Conservation (phyloP, 1,140 invertebrate species). For the Bombus haemorrhoidalis region DNA sequence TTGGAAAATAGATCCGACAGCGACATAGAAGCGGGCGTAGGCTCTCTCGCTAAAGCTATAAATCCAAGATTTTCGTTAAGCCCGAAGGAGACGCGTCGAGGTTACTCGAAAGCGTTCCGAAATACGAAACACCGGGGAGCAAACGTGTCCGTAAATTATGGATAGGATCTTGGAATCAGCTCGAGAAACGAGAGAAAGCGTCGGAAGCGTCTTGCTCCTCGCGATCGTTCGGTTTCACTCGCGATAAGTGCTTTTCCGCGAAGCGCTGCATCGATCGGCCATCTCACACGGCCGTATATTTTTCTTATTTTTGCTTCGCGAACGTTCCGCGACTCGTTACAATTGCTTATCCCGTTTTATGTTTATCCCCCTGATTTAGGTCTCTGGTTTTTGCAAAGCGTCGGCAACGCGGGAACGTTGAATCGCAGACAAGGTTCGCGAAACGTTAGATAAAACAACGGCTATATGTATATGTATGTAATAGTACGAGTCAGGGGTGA, state of each 20-base stretch:
- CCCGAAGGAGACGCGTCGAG: neutral
- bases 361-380: too few relatives aligned
- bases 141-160: conserved; percentile 27
- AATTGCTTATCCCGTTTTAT: too few relatives aligned
- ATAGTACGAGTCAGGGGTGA: too few relatives aligned
- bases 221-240: conserved; percentile 13
- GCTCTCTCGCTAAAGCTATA: neutral
- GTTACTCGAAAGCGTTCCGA: neutral
- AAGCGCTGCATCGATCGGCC: conserved; percentile 14
- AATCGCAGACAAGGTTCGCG: too few relatives aligned
- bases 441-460: too few relatives aligned
- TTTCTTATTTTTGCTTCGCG: neutral
- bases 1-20: conserved; percentile 2
- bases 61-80: conserved; percentile 18
- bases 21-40: neutral
- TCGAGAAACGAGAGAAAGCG: conserved; percentile 27
- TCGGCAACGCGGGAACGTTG: too few relatives aligned
- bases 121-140: neutral
- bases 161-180: neutral
- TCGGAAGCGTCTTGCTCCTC: neutral
- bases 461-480: too few relatives aligned
- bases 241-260: conserved; percentile 39
- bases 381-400: too few relatives aligned
- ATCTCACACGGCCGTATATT: neutral
- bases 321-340: neutral